Evolutionary conservation across 2,797 vertebrate genomes (phyloP), one percentile per base, ranked within the genome.

Genomic region (Tapirus indicus): DNA sequence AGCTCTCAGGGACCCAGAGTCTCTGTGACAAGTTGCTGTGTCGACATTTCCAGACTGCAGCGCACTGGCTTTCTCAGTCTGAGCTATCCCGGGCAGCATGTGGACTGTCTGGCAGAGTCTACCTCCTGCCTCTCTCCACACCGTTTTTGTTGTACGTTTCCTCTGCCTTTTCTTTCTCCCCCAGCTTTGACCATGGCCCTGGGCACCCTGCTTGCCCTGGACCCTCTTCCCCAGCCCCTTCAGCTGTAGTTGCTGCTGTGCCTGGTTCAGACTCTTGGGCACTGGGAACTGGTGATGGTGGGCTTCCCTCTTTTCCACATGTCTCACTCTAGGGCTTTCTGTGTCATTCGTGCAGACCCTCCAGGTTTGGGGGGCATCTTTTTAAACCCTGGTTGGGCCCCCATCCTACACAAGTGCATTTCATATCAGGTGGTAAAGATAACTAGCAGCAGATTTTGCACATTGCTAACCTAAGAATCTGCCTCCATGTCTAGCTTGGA

Each of bases 361-460:
- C 32, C 18, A 58, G 66, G 13, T 47, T 60, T 35, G 29, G n/a
- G 32, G 49, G 66, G 13, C 66, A 62, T 80, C 60, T 87, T 92
- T 86, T 71, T 66, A 83, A 84, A 66, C 69, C 32, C 75, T 10
- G 7, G 25, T 64, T 66, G 71, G 66, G 72, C 79, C 62, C 32
- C 49, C 5, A 52, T 75, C n/a, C 64, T 87, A 29, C 8, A 58
- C 20, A 27, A 44, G 54, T 17, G 62, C n/a, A 35, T 54, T 68
- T 41, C 64, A 52, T 7, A 69, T 49, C 35, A 58, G 79, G 14
- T 62, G 27, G 49, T 66, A 52, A 58, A 80, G 58, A 87, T 25
- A 71, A 38, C 4, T 6, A 2, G 60, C 60, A 9, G 47, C 20
- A 75, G 92, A 86, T 0, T 89, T 97, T 95, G 91, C 97, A 94